Base-by-base conservation (phyloP, 2,797 vertebrate species). In the Avahi laniger region DNA sequence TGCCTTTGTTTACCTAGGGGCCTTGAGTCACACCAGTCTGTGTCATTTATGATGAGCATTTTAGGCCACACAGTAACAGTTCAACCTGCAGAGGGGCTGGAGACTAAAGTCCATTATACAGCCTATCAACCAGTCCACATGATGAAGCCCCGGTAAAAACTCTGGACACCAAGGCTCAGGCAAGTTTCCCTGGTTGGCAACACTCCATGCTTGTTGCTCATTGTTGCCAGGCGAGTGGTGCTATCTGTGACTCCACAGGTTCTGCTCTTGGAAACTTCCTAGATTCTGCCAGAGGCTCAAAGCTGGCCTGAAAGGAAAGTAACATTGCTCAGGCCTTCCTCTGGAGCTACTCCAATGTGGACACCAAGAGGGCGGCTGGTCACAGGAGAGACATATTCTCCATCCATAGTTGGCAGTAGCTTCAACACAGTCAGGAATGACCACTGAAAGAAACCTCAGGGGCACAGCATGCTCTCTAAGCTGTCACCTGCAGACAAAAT, bases 311-410 rank as follows among this genome's bases (percentile, higher is more conserved):
- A 28, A 76, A 52, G 63, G 38, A 57, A 52, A 43, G 8, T 43
- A 8, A 18, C 65, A 14, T 20, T 38, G 18, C n/a, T 20, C 22
- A 15, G n/a, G 4, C 15, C 52, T 46, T 57, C 41, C 46, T 28
- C 43, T 52, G 57, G n/a, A 82, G 61, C 11, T 70, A 4, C 75
- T 78, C 28, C 13, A 50, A 0, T 4, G 8, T 43, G 69, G 48
- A 30, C 15, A 33, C 9, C 17, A 28, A 20, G 52, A 87, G 41
- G 43, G 89, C 59, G 43, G 10, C 7, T n/a, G 17, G 57, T 76
- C 57, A 15, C 0, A 4, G 22, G 22, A 61, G 30, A 57, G 8
- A 52, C 0, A 4, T 1, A 35, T 0, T 15, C 54, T 86, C n/a
- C 30, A n/a, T 2, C 7, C 26, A 3, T 2, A 33, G 38, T 4